Conservation (phyloP, 2,888 invertebrate species). For the Agrochola lota region DNA sequence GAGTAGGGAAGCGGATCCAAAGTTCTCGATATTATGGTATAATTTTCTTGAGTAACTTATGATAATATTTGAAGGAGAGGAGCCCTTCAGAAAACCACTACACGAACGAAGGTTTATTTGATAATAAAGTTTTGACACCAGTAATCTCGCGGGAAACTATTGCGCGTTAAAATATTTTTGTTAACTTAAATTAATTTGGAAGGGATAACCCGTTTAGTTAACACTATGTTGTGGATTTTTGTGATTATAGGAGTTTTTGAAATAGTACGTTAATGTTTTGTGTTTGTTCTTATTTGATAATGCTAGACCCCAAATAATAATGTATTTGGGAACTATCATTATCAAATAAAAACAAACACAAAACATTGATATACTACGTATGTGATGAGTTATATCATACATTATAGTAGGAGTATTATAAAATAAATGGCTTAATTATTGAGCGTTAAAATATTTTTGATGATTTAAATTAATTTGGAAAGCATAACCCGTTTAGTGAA, state of each 20-base stretch:
- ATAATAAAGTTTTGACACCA: slow-evolving; percentile 64
- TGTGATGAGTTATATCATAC: neutral
- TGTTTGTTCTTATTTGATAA: neutral
- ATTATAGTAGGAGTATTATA: no score
- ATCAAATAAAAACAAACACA: no score
- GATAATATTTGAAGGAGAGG: slow-evolving; percentile 59
- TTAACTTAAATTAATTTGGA: slow-evolving; percentile 59
- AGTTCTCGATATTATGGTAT: slow-evolving; percentile 56
- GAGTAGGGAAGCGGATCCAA: slow-evolving; percentile 25
- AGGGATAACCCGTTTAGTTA: slow-evolving; percentile 52
- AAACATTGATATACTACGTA: no score
- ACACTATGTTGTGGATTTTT: slow-evolving; percentile 15
- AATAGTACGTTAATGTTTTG: neutral
- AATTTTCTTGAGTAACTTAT: slow-evolving; percentile 60
- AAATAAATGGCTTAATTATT: no score
- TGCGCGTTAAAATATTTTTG: slow-evolving; percentile 64
- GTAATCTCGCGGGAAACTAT: slow-evolving; percentile 63
- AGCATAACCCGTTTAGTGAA: slow-evolving; percentile 51
- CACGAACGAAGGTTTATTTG: slow-evolving; percentile 54
- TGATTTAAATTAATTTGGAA: slow-evolving; percentile 59
- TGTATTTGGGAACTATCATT: no score
- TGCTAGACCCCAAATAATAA: no score
- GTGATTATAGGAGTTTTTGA: neutral
- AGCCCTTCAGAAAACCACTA: slow-evolving; percentile 46
- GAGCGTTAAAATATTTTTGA: slow-evolving; percentile 64